Base-by-base conservation (phyloP, 2,797 vertebrate genomes). In the Liasis olivaceus region DNA sequence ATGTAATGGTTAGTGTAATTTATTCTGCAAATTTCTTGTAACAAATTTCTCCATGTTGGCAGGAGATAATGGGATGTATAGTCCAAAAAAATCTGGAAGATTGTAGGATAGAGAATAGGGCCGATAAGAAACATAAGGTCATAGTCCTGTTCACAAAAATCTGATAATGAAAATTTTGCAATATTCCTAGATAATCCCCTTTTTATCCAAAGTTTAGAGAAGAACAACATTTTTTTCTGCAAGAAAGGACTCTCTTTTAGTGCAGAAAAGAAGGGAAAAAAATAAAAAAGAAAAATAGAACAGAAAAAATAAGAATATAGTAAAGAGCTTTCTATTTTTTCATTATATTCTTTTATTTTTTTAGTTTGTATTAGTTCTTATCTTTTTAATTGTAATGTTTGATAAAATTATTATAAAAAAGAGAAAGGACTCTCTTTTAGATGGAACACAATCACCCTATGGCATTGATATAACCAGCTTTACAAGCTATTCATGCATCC, bases 401-500 rank as follows among this genome's bases (percentile, higher is more conserved):
- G 2, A 36, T 36, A 36, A 36, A 36, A 36, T 36, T 36, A 36
- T 36, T 36, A 36, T 36, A 36, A 36, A 36, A 36, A 36, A 36
- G 85, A 91, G 85, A 90, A 92, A 95, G 89, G 88, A 77, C 77
- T 47, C 4, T 22, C 72, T 92, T 63, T 89, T 94, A 62, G 87
- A 88, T 85, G 66, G 94, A 95, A 86, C 89, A 91, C 94, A 93
- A 94, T 96, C 95, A 94, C 51, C 72, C 96, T 90, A 92, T 95
- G 95, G 96, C 94, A 94, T 89, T 64, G 85, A 86, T 93, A 91
- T 90, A 92, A 91, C 90, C 93, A 36, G 93, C 94, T 94, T 95
- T 93, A 66, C 93, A 85, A 20, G 92, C 94, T 93, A 88, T 81
- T 91, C 93, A 95, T 96, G 96, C 91, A 93, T 96, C 94, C 90